phyloP scores from a whole-genome alignment of 1,140 invertebrate species.

The Trichonephila inaurata region DNA sequence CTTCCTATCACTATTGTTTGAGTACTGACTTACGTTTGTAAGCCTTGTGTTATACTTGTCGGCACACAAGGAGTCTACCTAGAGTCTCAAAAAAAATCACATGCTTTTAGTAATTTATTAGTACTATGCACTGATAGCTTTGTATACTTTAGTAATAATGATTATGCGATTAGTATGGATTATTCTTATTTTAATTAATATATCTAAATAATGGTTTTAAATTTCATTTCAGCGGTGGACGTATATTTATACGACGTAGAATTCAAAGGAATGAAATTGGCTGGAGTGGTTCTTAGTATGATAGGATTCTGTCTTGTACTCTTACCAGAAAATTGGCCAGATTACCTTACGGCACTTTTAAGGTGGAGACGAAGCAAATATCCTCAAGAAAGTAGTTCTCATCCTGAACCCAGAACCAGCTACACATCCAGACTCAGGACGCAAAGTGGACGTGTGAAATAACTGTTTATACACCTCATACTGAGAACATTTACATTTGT shows the following conservation, averaged over 20 bases:
- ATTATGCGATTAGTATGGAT: too few relatives aligned
- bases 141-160: background rate
- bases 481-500: too few relatives aligned
- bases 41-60: too few relatives aligned
- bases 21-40: too few relatives aligned
- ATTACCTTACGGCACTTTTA: constrained; percentile 93
- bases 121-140: background rate
- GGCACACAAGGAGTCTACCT: too few relatives aligned
- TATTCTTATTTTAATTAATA: background rate
- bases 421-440: constrained; percentile 78
- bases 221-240: constrained; percentile 88
- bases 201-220: too few relatives aligned
- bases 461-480: background rate
- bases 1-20: too few relatives aligned
- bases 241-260: constrained; percentile 90
- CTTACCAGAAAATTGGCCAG: constrained; percentile 97
- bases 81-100: too few relatives aligned
- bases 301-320: constrained; percentile 86
- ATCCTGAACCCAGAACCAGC: constrained; percentile 73
- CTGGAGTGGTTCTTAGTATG: constrained; percentile 92
- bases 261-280: constrained; percentile 96
- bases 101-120: too few relatives aligned
- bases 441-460: constrained; percentile 78
- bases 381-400: constrained; percentile 41
- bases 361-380: constrained; percentile 81